Evolutionary conservation across 1,140 invertebrate species (phyloP), one percentile per base, ranked within the genome.

Genomic region (Macrocentrus cingulum): DNA sequence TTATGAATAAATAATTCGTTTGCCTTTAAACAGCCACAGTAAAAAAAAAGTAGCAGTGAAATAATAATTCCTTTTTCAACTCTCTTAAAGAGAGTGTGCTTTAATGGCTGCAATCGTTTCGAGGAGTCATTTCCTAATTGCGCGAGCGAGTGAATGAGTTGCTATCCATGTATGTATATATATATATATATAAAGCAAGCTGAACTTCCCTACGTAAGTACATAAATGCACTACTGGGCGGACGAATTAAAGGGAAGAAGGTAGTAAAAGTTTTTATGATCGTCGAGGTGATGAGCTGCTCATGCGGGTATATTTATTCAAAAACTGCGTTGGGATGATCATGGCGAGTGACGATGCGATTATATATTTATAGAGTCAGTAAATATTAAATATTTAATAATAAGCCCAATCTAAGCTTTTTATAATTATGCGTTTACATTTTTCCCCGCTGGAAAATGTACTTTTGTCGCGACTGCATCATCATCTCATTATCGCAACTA

Each of bases 331-430:
- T 6, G 11, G 11, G 6, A 11, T 34, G 29, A 6, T 11, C 11
- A 11, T 34, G 11, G 29, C 36, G 8, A 39, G 8, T 39, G 15
- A 39, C 3, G 3, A 5, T 13, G 8, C 36, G 11, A 39, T n/a
- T 11, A 39, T 11, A 5, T 46, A n/a, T n/a, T n/a, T n/a, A n/a
- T n/a, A n/a, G n/a, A n/a, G n/a, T n/a, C n/a, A n/a, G n/a, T n/a
- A n/a, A 49, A 49, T 16, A 32, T 49, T 49, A 49, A 49, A 49
- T 49, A 49, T 49, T 49, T 32, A 49, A 49, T n/a, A n/a, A n/a
- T n/a, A n/a, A n/a, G n/a, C n/a, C n/a, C n/a, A n/a, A n/a, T n/a
- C n/a, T n/a, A n/a, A n/a, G n/a, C n/a, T n/a, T n/a, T n/a, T n/a
- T n/a, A n/a, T n/a, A n/a, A n/a, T n/a, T n/a, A n/a, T n/a, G n/a